Conservation (phyloP, 1,140 invertebrate species). For the Panonychus citri region DNA sequence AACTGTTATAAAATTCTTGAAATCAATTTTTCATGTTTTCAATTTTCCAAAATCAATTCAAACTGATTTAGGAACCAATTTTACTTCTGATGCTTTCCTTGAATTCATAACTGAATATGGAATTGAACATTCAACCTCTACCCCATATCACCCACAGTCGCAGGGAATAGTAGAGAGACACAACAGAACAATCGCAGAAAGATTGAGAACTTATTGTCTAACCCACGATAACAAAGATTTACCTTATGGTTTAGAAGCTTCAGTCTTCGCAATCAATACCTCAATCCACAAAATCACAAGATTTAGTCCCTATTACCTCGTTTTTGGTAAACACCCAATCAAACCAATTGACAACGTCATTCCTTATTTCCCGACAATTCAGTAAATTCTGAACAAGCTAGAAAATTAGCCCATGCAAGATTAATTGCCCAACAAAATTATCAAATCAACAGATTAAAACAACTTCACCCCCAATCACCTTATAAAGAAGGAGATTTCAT, state of each 20-base stretch:
- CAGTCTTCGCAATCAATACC: not conserved
- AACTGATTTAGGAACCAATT: not conserved
- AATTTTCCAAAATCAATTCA: not conserved
- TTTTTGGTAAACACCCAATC: not conserved
- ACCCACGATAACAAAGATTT: not conserved
- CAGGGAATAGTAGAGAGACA: not conserved
- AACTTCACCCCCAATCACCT: too few relatives aligned
- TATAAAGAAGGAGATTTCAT: too few relatives aligned
- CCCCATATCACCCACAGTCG: not conserved
- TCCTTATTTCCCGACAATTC: too few relatives aligned
- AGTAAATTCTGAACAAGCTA: too few relatives aligned
- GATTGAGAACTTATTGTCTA: not conserved
- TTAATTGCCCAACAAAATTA: too few relatives aligned
- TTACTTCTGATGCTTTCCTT: not conserved
- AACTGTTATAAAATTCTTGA: not conserved
- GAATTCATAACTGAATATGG: not conserved
- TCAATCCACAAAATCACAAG: not conserved
- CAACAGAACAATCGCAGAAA: not conserved
- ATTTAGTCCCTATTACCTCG: not conserved
- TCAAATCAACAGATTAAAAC: too few relatives aligned
- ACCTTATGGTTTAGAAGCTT: not conserved
- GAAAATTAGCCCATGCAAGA: too few relatives aligned
- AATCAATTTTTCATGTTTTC: not conserved
- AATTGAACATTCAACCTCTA: not conserved
- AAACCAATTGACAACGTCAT: not conserved